A percentile compares a stretch with the other conserved stretches of the same genome.
These are phyloP conservation scores for Caloenas nicobarica DNA, from an alignment of 2,113 vertebrate species.

Conservation along the genomic window DNA sequence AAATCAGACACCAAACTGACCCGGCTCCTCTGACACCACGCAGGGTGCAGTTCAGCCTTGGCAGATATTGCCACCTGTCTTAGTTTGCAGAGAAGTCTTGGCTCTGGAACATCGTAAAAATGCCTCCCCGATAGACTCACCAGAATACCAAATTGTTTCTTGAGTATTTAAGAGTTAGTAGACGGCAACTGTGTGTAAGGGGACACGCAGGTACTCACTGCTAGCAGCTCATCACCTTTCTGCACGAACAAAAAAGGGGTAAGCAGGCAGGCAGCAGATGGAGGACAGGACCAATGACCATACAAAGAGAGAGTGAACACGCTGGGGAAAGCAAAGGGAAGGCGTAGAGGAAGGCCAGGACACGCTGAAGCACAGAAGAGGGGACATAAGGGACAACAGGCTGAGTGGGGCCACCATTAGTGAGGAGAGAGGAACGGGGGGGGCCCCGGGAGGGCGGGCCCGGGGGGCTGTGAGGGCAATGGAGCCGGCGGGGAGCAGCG, in stretches of 20 bases:
- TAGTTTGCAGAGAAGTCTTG: accelerated
- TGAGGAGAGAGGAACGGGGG: too few relatives aligned
- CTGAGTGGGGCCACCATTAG: accelerated
- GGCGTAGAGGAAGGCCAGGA: accelerated
- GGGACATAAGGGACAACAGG: accelerated
- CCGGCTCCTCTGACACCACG: neutral
- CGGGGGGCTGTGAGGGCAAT: neutral
- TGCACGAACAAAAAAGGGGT: neutral
- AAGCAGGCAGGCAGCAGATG: neutral
- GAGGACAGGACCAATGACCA: neutral
- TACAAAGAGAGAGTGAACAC: neutral
- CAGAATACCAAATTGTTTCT: neutral
- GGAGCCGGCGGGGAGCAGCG: neutral
- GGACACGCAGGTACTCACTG: neutral
- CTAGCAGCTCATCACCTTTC: neutral
- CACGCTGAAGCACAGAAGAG: accelerated
- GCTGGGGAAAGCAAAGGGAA: neutral
- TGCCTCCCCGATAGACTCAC: neutral
- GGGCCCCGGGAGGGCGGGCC: neutral
- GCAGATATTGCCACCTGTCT: neutral
- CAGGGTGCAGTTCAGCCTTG: accelerated
- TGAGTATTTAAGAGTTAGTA: neutral
- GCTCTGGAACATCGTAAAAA: neutral
- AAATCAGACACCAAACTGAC: neutral
- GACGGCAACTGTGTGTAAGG: neutral